A percentile compares a stretch with the other conserved stretches of the same genome.
These are phyloP conservation scores for Agelas oroides DNA, from an alignment of 37 sponge, comb jelly and placozoan species.

Conservation along the genomic window DNA sequence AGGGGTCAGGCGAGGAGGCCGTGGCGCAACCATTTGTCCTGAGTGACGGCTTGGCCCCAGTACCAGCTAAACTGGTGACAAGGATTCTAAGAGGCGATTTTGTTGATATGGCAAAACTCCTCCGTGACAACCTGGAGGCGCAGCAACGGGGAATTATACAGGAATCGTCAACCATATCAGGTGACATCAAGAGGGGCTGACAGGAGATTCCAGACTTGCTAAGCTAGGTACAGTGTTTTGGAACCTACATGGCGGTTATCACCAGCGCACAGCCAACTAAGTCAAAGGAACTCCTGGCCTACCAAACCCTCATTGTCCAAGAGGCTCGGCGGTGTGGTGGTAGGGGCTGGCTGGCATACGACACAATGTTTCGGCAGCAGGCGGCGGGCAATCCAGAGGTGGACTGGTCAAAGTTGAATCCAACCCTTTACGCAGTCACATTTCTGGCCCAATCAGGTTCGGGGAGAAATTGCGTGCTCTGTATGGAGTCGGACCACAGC, in stretches of 20 bases:
- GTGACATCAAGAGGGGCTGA: not conserved
- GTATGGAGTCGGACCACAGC: slow-evolving; percentile 17
- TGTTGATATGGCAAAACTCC: slow-evolving; percentile 13
- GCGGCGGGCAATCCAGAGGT: not conserved
- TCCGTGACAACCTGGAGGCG: slow-evolving; percentile 22
- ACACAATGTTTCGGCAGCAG: slow-evolving; percentile 16
- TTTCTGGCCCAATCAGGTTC: slow-evolving; percentile 10
- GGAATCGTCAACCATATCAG: no score
- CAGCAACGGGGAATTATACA: not conserved
- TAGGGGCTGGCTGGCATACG: not conserved
- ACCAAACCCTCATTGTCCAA: no score
- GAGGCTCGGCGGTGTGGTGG: no score
- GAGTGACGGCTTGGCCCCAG: slow-evolving; percentile 10
- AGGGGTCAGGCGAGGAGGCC: not conserved
- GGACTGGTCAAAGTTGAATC: slow-evolving; percentile 32
- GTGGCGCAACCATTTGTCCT: slow-evolving; percentile 17
- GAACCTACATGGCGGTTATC: not conserved
- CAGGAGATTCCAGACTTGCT: slow-evolving; percentile 10
- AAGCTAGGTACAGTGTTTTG: slow-evolving; percentile 38
- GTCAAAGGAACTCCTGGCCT: no score
- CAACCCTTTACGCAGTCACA: not conserved
- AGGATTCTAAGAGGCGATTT: slow-evolving; percentile 3
- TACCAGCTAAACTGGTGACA: slow-evolving; percentile 22
- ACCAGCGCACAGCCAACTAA: no score
- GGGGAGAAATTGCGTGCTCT: not conserved